Base-by-base conservation (phyloP, 2,888 invertebrate genomes). In the Leptopilina myrica region DNA sequence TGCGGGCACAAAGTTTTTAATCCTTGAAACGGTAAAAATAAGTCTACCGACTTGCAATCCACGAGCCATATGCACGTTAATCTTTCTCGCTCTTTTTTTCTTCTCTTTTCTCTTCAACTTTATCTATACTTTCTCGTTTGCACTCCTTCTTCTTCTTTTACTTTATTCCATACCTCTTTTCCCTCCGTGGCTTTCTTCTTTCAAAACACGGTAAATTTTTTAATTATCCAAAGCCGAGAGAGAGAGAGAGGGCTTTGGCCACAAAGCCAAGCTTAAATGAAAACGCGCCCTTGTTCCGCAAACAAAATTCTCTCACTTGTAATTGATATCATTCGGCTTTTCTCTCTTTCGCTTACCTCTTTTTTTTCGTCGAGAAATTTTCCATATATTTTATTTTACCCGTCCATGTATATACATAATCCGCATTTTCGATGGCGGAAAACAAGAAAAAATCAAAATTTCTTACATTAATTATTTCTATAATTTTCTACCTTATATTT, bases 1-100 rank as follows among this genome's bases (percentile, higher is more conserved):
- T 79, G 79, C 80, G 59, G 80, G 77, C 73, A 79, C 81, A 80
- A 80, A 81, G 80, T 81, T 83, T 83, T 83, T 81, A 81, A 80
- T 83, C 81, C 80, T 83, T 80, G 79, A 79, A 80, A 83, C 83
- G 81, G 78, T 81, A 80, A 73, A 73, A 73, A 73, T 73, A 73
- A 26, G 26, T 73, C 73, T n/a, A 26, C 43, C 43, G 43, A 43
- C 33, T 69, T 69, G 49, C 49, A 46, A 43, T 43, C 26, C 69
- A 26, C 53, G 49, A 69, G 33, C 73, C 73, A 56, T 73, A 53
- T 73, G 62, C 62, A 62, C 73, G 53, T 56, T 73, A 73, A 73
- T 73, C 73, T 73, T 73, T 33, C 33, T n/a, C 33, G 53, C 33
- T 73, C 56, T 73, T 73, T 53, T 53, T 56, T 14, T 7, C 53